Conservation (phyloP, 30 jellyfish, hydroid and myxozoan species). For the Aurelia aurita region DNA sequence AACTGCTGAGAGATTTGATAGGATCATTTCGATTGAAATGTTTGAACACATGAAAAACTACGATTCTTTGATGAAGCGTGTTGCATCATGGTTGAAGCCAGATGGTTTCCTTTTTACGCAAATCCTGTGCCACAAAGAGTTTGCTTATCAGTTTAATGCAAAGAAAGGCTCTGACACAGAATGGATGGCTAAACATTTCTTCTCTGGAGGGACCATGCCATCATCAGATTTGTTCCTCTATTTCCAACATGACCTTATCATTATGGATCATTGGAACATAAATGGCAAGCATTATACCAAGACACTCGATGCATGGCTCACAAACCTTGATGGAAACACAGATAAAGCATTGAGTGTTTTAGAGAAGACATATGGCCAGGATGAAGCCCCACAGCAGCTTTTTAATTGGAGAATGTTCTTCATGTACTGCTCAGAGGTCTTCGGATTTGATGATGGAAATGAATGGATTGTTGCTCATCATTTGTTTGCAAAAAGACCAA, state of each 20-base stretch:
- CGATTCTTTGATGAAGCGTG: constrained; percentile 70
- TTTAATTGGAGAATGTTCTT: constrained; percentile 86
- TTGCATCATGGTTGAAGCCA: constrained; percentile 86
- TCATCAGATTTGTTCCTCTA: constrained; percentile 81
- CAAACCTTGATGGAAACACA: constrained; percentile 64
- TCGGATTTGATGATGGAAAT: constrained; percentile 79
- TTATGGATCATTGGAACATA: constrained; percentile 82
- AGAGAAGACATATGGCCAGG: constrained; percentile 70
- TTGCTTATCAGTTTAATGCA: constrained; percentile 72
- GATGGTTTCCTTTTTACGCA: constrained; percentile 80
- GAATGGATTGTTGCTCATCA: constrained; percentile 94
- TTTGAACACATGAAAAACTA: constrained; percentile 95
- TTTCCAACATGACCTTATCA: constrained; percentile 76
- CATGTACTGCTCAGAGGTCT: constrained; percentile 79
- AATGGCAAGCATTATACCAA: constrained; percentile 84
- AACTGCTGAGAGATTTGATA: constrained; percentile 74
- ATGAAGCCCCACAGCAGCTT: constrained; percentile 65
- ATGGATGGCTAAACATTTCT: constrained; percentile 87
- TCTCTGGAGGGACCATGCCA: constrained; percentile 90
- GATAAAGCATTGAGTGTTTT: constrained; percentile 56
- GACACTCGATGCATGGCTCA: constrained; percentile 86
- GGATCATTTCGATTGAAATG: constrained; percentile 91
- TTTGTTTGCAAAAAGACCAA: constrained; percentile 76
- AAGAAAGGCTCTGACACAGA: constrained; percentile 64
- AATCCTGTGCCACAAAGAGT: constrained; percentile 80